These are phyloP conservation scores for Lepisosteus oculatus DNA, from an alignment of 2,113 vertebrate genomes.

Conservation along the genomic window DNA sequence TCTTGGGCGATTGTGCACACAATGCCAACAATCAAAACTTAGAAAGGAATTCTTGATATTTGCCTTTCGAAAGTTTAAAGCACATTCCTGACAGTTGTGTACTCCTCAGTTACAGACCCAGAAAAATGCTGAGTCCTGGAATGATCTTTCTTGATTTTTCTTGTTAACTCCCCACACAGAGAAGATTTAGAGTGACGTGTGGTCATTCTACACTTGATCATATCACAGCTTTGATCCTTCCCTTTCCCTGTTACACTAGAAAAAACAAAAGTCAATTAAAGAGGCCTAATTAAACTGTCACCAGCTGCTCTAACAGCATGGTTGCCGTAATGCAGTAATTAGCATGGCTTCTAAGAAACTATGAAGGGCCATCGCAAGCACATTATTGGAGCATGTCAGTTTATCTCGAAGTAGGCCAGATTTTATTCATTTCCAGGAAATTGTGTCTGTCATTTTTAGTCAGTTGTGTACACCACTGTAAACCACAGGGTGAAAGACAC, in stretches of 20 bases:
- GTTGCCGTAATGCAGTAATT: conserved; percentile 16
- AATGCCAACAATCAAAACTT: too few relatives aligned
- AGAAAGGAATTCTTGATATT: too few relatives aligned
- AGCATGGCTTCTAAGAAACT: conserved; percentile 12
- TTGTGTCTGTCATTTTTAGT: conserved; percentile 45
- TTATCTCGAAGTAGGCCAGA: conserved; percentile 53
- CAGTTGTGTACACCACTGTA: conserved; percentile 32
- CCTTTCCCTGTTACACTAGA: neutral
- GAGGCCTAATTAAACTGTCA: neutral
- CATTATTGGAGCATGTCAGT: conserved; percentile 52
- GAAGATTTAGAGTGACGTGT: too few relatives aligned
- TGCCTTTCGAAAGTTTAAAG: too few relatives aligned
- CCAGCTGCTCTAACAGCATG: neutral
- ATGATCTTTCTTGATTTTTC: too few relatives aligned
- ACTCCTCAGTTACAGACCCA: too few relatives aligned
- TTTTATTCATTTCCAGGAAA: conserved; percentile 42
- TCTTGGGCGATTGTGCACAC: too few relatives aligned
- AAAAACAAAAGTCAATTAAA: neutral
- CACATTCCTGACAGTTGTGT: too few relatives aligned
- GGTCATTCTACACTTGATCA: too few relatives aligned
- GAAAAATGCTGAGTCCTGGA: too few relatives aligned
- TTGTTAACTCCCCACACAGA: too few relatives aligned
- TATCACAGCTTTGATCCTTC: too few relatives aligned
- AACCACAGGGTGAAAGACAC: conserved; percentile 40
- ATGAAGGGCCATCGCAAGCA: conserved; percentile 26